Evolutionary conservation across 2,888 invertebrate species (phyloP).

Genomic region (Thymelicus lineola): DNA sequence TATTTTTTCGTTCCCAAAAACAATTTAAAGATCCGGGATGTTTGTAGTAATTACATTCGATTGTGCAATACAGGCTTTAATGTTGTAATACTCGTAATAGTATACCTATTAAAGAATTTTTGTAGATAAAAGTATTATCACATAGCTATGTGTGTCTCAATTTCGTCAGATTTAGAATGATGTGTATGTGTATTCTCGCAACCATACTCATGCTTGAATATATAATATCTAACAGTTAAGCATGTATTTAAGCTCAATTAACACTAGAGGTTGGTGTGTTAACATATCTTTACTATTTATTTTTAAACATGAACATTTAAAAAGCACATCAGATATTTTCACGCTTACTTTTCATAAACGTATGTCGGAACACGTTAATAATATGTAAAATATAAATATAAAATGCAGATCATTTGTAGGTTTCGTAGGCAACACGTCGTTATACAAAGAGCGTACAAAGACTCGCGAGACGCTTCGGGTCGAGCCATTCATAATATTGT

Average conservation of each 20-base stretch:
- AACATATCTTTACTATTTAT: too few relatives aligned
- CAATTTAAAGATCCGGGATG: conserved; percentile 6
- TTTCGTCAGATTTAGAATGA: too few relatives aligned
- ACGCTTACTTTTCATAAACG: background rate
- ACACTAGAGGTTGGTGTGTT: too few relatives aligned
- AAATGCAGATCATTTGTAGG: conserved; percentile 42
- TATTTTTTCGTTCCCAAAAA: conserved; percentile 7
- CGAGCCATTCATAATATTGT: conserved; percentile 84
- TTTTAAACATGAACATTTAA: background rate
- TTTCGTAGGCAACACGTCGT: conserved; percentile 43
- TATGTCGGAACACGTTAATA: background rate
- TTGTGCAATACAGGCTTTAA: too few relatives aligned
- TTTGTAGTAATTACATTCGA: background rate
- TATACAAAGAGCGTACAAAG: conserved; percentile 50
- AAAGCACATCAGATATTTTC: background rate
- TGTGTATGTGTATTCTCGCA: background rate
- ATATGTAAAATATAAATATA: conserved; percentile 30
- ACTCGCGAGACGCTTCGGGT: conserved; percentile 58
- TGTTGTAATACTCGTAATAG: too few relatives aligned
- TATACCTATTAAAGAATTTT: too few relatives aligned
- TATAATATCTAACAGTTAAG: too few relatives aligned
- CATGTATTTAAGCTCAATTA: too few relatives aligned
- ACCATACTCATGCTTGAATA: background rate
- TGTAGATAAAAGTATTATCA: too few relatives aligned
- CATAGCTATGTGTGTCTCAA: too few relatives aligned